These are phyloP conservation scores for Lepus oiostolus DNA, from an alignment of 2,797 vertebrate species.

Conservation along the genomic window DNA sequence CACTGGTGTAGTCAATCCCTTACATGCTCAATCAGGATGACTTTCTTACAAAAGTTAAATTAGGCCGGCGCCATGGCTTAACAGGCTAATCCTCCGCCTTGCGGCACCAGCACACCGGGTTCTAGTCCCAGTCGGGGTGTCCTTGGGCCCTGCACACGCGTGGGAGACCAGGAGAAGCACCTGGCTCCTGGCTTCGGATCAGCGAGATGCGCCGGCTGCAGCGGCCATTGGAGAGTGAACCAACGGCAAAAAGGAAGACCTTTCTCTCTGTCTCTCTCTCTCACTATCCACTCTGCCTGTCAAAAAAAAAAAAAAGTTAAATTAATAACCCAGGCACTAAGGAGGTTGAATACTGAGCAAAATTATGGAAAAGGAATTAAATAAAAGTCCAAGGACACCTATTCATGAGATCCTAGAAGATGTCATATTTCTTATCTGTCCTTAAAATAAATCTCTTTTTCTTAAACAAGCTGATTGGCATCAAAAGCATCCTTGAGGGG, in stretches of 20 bases:
- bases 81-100: too few relatives aligned
- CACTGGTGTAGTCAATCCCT: not conserved
- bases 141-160: too few relatives aligned
- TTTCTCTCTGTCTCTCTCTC: too few relatives aligned
- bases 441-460: conserved; percentile 1
- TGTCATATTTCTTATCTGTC: not conserved
- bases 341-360: not conserved
- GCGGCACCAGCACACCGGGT: too few relatives aligned
- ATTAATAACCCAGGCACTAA: not conserved
- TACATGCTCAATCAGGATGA: not conserved
- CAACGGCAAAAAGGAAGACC: too few relatives aligned
- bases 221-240: too few relatives aligned
- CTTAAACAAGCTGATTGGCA: not conserved
- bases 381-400: not conserved
- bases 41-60: not conserved
- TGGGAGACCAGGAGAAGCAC: too few relatives aligned
- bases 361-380: not conserved
- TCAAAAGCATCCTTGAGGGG: not conserved
- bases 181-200: too few relatives aligned
- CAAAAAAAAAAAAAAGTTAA: not conserved
- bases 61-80: not conserved
- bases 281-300: too few relatives aligned
- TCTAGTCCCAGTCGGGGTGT: too few relatives aligned
- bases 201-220: too few relatives aligned
- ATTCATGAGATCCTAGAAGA: not conserved